A percentile compares a stretch with the other conserved stretches of the same genome.
These are phyloP conservation scores for Gastrophysa polygoni DNA, from an alignment of 2,888 invertebrate species.

Conservation along the genomic window DNA sequence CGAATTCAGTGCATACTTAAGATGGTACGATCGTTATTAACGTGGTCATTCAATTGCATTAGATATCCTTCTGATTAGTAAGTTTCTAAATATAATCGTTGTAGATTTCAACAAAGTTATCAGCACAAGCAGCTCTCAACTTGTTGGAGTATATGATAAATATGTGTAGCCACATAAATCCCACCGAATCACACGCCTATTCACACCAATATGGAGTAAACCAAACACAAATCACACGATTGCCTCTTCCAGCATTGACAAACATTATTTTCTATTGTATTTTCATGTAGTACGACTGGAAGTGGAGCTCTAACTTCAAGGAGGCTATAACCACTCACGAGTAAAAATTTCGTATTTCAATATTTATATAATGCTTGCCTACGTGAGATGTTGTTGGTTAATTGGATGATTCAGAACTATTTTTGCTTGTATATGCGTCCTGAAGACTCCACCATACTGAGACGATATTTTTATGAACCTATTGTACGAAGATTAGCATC, in stretches of 20 bases:
- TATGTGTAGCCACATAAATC: not conserved
- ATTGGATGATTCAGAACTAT: slow-evolving; percentile 54
- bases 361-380: slow-evolving; percentile 55
- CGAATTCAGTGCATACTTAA: no score
- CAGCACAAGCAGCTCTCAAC: no score
- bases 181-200: not conserved
- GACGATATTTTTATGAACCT: not conserved
- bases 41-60: no score
- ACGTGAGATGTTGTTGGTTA: slow-evolving; percentile 50
- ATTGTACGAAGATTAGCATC: not conserved
- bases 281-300: slow-evolving; percentile 84
- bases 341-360: slow-evolving; percentile 67
- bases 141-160: not conserved
- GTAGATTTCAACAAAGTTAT: no score
- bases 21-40: no score
- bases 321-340: slow-evolving; percentile 90
- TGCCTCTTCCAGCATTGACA: slow-evolving; percentile 24
- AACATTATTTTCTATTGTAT: slow-evolving; percentile 53
- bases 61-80: no score
- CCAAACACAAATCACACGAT: slow-evolving; percentile 2
- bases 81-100: no score
- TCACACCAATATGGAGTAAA: slow-evolving; percentile 5
- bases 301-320: slow-evolving; percentile 96
- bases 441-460: not conserved
- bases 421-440: slow-evolving; percentile 36